A percentile compares a stretch with the other conserved stretches of the same genome.
These are phyloP conservation scores for Sebastes fasciatus DNA, from an alignment of 2,113 vertebrate genomes.

Conservation along the genomic window DNA sequence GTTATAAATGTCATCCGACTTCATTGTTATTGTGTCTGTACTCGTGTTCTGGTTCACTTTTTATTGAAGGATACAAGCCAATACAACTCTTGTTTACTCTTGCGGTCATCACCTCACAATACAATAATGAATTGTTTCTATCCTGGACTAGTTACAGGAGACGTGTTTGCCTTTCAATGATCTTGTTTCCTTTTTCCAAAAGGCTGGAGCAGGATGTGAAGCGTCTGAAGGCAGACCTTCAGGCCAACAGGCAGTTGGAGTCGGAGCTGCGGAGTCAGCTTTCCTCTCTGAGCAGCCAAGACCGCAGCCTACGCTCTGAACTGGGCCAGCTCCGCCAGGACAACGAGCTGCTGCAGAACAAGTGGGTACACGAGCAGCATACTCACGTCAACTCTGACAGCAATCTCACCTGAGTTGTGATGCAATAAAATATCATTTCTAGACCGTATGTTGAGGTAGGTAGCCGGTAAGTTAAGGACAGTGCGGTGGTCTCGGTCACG, in stretches of 20 bases:
- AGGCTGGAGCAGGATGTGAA: conserved; percentile 99
- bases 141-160: background rate
- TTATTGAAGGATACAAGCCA: background rate
- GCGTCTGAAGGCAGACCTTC: conserved; percentile 97
- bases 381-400: background rate
- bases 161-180: background rate
- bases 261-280: conserved; percentile 97
- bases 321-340: conserved; percentile 95
- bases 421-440: background rate
- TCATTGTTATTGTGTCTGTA: background rate
- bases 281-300: conserved; percentile 91
- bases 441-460: background rate
- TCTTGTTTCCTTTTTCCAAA: background rate
- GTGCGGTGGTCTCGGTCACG: background rate
- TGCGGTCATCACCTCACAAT: background rate
- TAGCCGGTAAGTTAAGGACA: background rate
- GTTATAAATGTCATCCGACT: background rate
- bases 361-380: conserved; percentile 79
- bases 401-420: background rate
- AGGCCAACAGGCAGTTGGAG: conserved; percentile 96
- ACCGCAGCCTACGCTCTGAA: conserved; percentile 93
- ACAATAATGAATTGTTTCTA: background rate
- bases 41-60: background rate
- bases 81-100: background rate
- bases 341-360: conserved; percentile 97